These are phyloP conservation scores for Ictalurus punctatus DNA, from an alignment of 2,113 vertebrate species.

Conservation along the genomic window DNA sequence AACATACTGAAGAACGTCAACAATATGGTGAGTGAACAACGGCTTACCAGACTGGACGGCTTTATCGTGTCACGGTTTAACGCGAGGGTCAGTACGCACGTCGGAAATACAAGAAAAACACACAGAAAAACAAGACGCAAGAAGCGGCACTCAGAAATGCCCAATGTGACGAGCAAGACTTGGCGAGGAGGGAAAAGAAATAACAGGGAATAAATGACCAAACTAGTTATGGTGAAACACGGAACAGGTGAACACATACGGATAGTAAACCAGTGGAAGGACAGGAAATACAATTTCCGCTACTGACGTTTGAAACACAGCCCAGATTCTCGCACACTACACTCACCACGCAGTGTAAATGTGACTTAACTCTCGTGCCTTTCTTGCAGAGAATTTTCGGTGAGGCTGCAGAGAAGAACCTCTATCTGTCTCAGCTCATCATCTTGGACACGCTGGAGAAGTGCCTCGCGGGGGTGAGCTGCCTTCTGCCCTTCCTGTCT, in stretches of 20 bases:
- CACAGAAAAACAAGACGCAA: neutral
- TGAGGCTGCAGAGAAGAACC: constrained; percentile 96
- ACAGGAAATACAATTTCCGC: neutral
- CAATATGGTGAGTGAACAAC: constrained; percentile 86
- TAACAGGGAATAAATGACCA: neutral
- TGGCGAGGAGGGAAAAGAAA: neutral
- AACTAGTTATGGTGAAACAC: neutral
- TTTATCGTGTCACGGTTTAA: neutral
- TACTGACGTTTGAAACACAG: neutral
- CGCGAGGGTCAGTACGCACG: neutral
- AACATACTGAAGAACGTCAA: constrained; percentile 99
- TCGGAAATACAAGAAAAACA: neutral
- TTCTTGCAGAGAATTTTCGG: constrained; percentile 89
- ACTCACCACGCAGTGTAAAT: neutral
- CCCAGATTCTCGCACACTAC: neutral
- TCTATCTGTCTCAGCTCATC: constrained; percentile 99
- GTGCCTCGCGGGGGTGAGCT: constrained; percentile 96
- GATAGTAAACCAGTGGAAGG: neutral
- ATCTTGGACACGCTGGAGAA: constrained; percentile 99
- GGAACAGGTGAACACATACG: neutral
- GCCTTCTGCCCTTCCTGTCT: neutral
- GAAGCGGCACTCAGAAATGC: neutral
- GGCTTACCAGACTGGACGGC: neutral
- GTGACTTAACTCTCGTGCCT: neutral
- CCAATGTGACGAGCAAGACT: too few relatives aligned